Percentiles rank a stretch among this genome's conserved stretches.
These are phyloP conservation scores for Leptatherina wallacei DNA, from an alignment of 2,797 vertebrate genomes.

Conservation along the genomic window DNA sequence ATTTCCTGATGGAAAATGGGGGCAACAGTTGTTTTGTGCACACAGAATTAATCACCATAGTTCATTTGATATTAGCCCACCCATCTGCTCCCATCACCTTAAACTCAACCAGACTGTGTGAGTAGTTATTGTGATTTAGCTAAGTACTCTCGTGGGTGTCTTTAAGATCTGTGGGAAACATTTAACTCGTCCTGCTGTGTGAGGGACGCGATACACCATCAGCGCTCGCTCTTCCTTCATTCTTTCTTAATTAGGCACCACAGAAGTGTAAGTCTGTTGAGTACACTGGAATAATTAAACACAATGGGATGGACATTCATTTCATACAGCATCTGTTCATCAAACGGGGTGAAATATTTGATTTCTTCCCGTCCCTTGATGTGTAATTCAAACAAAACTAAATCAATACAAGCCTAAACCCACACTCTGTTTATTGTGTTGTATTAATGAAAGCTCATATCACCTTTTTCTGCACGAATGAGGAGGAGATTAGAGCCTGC, in stretches of 20 bases:
- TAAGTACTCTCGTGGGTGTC: conserved; percentile 46
- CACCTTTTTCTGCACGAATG: conserved; percentile 4
- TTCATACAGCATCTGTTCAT: conserved; percentile 48
- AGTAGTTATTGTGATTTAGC: conserved; percentile 61
- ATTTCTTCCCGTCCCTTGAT: conserved; percentile 10
- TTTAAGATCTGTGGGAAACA: conserved; percentile 71
- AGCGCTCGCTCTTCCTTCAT: conserved; percentile 46
- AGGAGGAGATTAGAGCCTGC: neutral
- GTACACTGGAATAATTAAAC: conserved; percentile 64
- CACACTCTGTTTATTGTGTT: neutral
- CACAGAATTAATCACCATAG: conserved; percentile 39
- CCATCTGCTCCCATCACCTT: conserved; percentile 52
- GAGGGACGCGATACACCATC: conserved; percentile 57
- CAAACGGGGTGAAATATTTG: conserved; percentile 49
- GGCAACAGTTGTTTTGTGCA: neutral
- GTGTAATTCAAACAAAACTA: conserved; percentile 31
- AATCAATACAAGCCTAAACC: conserved; percentile 19
- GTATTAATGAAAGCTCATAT: neutral
- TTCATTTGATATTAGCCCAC: conserved; percentile 40
- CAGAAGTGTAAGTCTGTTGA: conserved; percentile 57
- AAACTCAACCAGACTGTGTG: conserved; percentile 54
- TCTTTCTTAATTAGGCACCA: conserved; percentile 69
- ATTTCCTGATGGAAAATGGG: neutral
- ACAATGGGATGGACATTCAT: conserved; percentile 59
- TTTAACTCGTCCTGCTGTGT: conserved; percentile 65